phyloP scores from a whole-genome alignment of 2,797 vertebrate species.

The Darevskia nairensis region DNA sequence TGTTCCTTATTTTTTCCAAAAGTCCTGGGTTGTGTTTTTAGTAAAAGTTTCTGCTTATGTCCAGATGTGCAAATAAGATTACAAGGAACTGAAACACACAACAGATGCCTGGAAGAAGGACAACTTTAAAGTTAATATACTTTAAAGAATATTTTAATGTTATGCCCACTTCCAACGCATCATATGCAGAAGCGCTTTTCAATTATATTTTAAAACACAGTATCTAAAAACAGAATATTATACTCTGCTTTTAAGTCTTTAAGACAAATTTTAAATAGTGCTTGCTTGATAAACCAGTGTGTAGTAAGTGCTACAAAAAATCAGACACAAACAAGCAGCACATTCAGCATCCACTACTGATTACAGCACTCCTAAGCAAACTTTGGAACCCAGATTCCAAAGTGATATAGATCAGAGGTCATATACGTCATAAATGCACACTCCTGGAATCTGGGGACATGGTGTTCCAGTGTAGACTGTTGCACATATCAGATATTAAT shows the following conservation, averaged over 20 bases:
- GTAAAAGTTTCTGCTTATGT: constrained; percentile 39
- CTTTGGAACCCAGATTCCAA: not conserved
- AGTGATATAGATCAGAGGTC: fast-evolving
- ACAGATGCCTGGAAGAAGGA: not conserved
- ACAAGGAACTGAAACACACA: constrained; percentile 26
- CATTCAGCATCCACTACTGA: not conserved
- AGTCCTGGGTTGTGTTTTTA: not conserved
- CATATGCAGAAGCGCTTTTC: not conserved
- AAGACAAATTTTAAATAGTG: not conserved
- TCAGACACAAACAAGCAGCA: not conserved
- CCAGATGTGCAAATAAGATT: not conserved
- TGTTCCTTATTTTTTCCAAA: constrained; percentile 1
- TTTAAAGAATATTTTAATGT: not conserved
- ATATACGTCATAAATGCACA: not conserved
- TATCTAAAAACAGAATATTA: not conserved
- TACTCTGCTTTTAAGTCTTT: not conserved
- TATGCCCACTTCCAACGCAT: not conserved
- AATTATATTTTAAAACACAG: not conserved
- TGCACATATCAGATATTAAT: fast-evolving
- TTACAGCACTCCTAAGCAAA: not conserved
- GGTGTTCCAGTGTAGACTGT: constrained; percentile 4
- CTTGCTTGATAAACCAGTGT: not conserved
- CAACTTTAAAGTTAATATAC: too few species aligned
- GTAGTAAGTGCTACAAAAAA: fast-evolving
- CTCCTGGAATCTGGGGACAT: not conserved